Evolutionary conservation across 2,888 invertebrate species (phyloP).

Genomic region (Leucania comma): DNA sequence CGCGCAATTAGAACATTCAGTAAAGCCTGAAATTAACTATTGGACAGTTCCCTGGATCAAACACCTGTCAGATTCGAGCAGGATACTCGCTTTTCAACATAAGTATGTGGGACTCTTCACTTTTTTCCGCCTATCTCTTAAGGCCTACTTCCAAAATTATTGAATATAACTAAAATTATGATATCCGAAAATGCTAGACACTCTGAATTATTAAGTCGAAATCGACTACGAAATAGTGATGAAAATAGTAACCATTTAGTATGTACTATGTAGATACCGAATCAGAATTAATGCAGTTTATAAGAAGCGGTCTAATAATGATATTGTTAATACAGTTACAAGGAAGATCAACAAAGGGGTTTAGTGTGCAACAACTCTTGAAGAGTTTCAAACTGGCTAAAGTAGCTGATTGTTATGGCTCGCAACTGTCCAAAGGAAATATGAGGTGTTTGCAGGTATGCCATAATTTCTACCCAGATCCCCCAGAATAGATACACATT

Average conservation of each 20-base stretch:
- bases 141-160: too few relatives aligned
- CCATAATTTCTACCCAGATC: too few relatives aligned
- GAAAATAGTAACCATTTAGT: neutral
- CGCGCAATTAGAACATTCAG: too few relatives aligned
- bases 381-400: conserved; percentile 26
- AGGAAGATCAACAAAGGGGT: neutral
- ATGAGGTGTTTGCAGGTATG: conserved; percentile 52
- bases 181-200: neutral
- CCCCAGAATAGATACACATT: too few relatives aligned
- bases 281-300: neutral
- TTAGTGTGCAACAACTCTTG: conserved; percentile 24
- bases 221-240: neutral
- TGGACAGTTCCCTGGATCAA: too few relatives aligned
- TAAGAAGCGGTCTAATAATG: neutral
- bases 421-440: conserved; percentile 3
- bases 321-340: conserved; percentile 34
- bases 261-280: neutral
- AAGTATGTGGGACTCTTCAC: too few relatives aligned
- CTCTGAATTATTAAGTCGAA: neutral
- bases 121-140: too few relatives aligned
- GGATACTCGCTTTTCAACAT: too few relatives aligned
- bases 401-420: conserved; percentile 19
- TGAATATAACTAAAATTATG: too few relatives aligned
- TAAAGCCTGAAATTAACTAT: too few relatives aligned
- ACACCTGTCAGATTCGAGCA: too few relatives aligned